Evolutionary conservation across 2,113 vertebrate species (phyloP), one percentile per base, ranked within the genome.

Genomic region (Phaethon lepturus): DNA sequence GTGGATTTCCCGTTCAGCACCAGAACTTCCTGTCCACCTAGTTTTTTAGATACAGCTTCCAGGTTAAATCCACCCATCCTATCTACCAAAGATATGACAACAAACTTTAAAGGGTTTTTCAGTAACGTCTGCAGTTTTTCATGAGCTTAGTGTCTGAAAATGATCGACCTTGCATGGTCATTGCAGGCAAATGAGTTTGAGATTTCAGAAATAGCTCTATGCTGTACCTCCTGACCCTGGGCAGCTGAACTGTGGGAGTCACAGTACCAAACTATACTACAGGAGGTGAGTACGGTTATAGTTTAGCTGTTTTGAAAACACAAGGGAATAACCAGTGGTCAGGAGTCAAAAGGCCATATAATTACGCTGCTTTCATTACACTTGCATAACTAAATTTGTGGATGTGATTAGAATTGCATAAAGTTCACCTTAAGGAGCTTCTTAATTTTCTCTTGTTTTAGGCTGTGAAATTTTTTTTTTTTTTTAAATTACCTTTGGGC

Each of bases 221-320:
- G 13, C 28, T 76, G 53, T 49, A 53, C 33, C 38, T 86, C 53
- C 38, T 88, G 64, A 62, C 50, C 45, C 71, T 0, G 1, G 1
- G 1, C 42, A 88, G 63, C 42, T 94, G 93, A 88, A 35, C 42
- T 2, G 9, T 47, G 58, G 6, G 16, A 85, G 62, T 83, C 58
- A 69, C 0, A 0, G 67, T 77, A 55, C 50, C 59, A 67, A 7
- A 60, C 62, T 78, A 4, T n/a, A 10, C 8, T 23, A 38, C 50
- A 11, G 11, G 25, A 74, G 71, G 67, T 4, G 20, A 24, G 22
- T 35, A 14, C 71, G 52, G 45, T 26, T 71, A 10, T 56, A 33
- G 85, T 88, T 60, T 20, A 67, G 28, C 56, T 87, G 58, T 59
- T 94, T 71, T 67, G 63, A 91, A 95, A 93, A 72, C 60, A 86